Base-by-base conservation (phyloP, 2,113 vertebrate genomes). In the Hippocampus guttulatus region DNA sequence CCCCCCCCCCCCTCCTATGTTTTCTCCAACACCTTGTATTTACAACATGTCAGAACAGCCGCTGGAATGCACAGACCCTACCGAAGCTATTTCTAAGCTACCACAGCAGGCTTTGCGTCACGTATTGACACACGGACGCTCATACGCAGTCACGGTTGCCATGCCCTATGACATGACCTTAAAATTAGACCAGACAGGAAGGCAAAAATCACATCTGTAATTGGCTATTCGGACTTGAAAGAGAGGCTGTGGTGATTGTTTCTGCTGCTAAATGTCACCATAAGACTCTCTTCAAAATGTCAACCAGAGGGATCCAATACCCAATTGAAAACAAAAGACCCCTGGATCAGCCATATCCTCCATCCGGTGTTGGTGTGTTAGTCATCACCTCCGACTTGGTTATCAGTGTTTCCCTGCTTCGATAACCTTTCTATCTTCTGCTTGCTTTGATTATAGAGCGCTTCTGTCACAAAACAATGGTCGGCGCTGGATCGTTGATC, bases 11-110 rank as follows among this genome's bases (percentile, higher is more conserved):
- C 69, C 76, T 77, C 72, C 79, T 66, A 68, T 85, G 79, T 89
- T 89, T 85, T 88, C 79, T 85, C 77, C 77, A 84, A 88, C 88
- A 90, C 83, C 86, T 90, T 88, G 87, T 88, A 85, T 90, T 91
- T 90, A 90, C 91, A 92, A 94, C 95, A 92, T 95, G 95, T 96
- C 92, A 89, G 92, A 93, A 94, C 95, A 96, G 93, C 94, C 89
- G 92, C 90, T 94, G 95, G 95, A 96, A 96, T 97, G 95, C 90
- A 85, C 87, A 87, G 91, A 91, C 92, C 92, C 83, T 77, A 79
- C 73, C 63, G 64, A 70, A 79, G 82, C 82, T 70, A 63, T 87
- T 78, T 80, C 78, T 69, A 79, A 81, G 76, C 78, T 81, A 74
- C 70, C 78, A 68, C 66, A 74, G 30, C 14, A 47, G 63, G 70